Percentiles rank a stretch among this genome's conserved stretches.
Conservation (phyloP, 2,888 invertebrate genomes). For the Cerceris rybyensis region DNA sequence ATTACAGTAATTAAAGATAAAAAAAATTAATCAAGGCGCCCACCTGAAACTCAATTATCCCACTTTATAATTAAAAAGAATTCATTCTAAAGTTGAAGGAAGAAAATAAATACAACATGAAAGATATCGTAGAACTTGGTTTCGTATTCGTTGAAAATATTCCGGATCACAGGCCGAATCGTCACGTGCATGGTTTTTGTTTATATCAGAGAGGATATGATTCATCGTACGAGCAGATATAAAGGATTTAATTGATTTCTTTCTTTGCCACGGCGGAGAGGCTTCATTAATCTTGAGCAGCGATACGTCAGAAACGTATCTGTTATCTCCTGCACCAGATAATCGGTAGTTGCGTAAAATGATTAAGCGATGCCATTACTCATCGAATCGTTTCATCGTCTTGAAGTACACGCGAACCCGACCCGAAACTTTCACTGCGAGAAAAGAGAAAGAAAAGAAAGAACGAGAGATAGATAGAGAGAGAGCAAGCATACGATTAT, state of each 20-base stretch:
- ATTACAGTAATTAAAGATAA: too few relatives aligned
- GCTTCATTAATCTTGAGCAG: conserved; percentile 44
- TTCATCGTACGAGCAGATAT: conserved; percentile 31
- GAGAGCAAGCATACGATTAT: background rate
- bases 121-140: conserved; percentile 10
- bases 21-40: too few relatives aligned
- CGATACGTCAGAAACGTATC: conserved; percentile 38
- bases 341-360: conserved; percentile 55
- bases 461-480: background rate
- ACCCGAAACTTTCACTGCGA: background rate
- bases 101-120: too few relatives aligned
- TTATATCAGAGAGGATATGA: conserved; percentile 30
- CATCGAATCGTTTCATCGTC: conserved; percentile 35
- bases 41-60: too few relatives aligned
- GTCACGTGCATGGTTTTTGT: conserved; percentile 33
- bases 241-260: conserved; percentile 57
- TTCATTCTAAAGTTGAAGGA: too few relatives aligned
- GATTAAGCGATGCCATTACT: conserved; percentile 50
- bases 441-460: background rate
- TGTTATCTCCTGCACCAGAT: conserved; percentile 49
- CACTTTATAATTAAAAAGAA: too few relatives aligned
- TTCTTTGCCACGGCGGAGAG: conserved; percentile 24
- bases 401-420: conserved; percentile 17
- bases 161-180: conserved; percentile 44
- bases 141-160: conserved; percentile 45